phyloP scores from a whole-genome alignment of 2,888 invertebrate genomes.

The Synergus laeviventris region DNA sequence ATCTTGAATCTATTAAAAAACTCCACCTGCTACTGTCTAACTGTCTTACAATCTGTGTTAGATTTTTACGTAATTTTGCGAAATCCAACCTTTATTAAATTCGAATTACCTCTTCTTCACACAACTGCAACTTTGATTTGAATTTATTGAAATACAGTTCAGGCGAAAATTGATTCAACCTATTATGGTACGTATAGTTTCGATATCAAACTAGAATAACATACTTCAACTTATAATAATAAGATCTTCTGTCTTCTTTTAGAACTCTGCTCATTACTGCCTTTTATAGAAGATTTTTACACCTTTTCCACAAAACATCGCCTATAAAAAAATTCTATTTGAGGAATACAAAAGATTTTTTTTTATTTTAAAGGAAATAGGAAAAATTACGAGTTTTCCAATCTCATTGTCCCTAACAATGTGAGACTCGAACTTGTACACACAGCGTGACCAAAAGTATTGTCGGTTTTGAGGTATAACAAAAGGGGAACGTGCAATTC shows the following conservation, averaged over 20 bases:
- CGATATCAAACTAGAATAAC: not conserved
- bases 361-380: conserved; percentile 34
- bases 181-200: too few relatives aligned
- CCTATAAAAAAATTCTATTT: conserved; percentile 18
- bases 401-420: conserved; percentile 24
- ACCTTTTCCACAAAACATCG: conserved; percentile 24
- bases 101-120: too few relatives aligned
- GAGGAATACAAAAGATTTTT: conserved; percentile 8
- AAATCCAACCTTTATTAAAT: too few relatives aligned
- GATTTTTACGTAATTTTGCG: too few relatives aligned
- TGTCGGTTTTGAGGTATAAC: conserved; percentile 7
- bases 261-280: not conserved
- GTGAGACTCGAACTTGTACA: conserved; percentile 30
- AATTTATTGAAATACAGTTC: too few relatives aligned
- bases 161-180: too few relatives aligned
- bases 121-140: too few relatives aligned
- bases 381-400: conserved; percentile 39
- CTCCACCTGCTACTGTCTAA: not conserved
- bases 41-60: not conserved
- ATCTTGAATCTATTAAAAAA: conserved; percentile 3
- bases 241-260: not conserved
- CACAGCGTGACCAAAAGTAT: conserved; percentile 36
- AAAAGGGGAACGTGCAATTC: conserved; percentile 46
- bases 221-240: not conserved
- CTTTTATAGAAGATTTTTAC: not conserved